phyloP scores from a whole-genome alignment of 2,113 vertebrate genomes.

The Brachirus orientalis region DNA sequence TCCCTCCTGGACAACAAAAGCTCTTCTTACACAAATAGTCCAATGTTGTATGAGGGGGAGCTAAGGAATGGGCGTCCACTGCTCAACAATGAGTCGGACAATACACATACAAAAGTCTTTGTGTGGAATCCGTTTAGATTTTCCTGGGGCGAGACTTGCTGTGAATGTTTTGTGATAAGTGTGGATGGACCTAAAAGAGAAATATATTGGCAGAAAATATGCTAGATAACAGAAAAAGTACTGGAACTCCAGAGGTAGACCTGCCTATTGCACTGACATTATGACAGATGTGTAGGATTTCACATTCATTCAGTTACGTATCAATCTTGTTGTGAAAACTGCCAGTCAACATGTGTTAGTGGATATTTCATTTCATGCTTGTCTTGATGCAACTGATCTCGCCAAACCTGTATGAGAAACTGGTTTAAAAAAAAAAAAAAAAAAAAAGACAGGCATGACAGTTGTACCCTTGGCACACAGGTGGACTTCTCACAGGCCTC shows the following conservation, averaged over 20 bases:
- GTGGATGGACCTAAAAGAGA: constrained; percentile 1
- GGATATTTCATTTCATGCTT: constrained; percentile 14
- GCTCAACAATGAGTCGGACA: constrained; percentile 57
- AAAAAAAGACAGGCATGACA: constrained; percentile 43
- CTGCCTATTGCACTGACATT: constrained; percentile 51
- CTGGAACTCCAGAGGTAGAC: background rate
- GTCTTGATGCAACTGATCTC: constrained; percentile 41
- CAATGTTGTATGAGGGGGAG: constrained; percentile 30
- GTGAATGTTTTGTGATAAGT: constrained; percentile 1
- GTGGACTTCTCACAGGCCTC: constrained; percentile 4
- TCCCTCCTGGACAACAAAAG: constrained; percentile 68
- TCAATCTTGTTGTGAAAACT: background rate
- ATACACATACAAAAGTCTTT: constrained; percentile 44
- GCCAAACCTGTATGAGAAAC: constrained; percentile 74
- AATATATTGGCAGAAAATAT: constrained; percentile 5
- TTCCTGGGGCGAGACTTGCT: constrained; percentile 25
- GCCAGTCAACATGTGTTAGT: background rate
- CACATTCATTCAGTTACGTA: background rate
- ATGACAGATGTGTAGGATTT: constrained; percentile 9
- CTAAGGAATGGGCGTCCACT: constrained; percentile 52
- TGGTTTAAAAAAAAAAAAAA: constrained; percentile 33
- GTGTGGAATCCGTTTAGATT: constrained; percentile 37
- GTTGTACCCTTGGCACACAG: constrained; percentile 9
- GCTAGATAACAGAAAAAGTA: constrained; percentile 13
- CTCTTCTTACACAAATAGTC: constrained; percentile 57